Percentiles rank a stretch among this genome's conserved stretches.
phyloP scores from a whole-genome alignment of 2,797 vertebrate species.

The Synanceia verrucosa region DNA sequence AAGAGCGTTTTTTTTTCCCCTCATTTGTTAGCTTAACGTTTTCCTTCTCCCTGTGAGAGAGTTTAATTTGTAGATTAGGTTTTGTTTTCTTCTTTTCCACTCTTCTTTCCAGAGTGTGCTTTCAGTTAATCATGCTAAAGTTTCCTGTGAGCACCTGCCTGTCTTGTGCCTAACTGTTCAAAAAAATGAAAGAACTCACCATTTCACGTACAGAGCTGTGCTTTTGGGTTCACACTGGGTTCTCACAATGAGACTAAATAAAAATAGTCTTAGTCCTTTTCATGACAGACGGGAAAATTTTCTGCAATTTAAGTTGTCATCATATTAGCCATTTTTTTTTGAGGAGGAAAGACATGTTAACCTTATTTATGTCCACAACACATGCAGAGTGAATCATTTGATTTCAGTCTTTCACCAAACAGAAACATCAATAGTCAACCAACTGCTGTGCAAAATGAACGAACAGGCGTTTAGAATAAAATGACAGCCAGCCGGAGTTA shows the following conservation, averaged over 20 bases:
- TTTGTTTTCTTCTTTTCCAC: too few relatives aligned
- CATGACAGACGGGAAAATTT: neutral
- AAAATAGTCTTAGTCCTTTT: neutral
- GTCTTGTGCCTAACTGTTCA: too few relatives aligned
- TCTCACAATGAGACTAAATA: neutral
- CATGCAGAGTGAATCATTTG: constrained; percentile 21
- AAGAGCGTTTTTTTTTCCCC: too few relatives aligned
- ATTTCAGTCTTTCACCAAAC: constrained; percentile 6
- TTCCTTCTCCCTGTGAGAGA: too few relatives aligned
- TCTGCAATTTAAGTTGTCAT: neutral
- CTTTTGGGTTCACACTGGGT: too few relatives aligned
- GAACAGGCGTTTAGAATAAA: constrained; percentile 42
- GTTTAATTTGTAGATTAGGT: too few relatives aligned
- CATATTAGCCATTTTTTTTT: neutral
- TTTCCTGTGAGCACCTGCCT: too few relatives aligned
- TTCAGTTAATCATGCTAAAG: too few relatives aligned
- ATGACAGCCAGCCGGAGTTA: constrained; percentile 25
- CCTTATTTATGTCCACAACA: constrained; percentile 5
- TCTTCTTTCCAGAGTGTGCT: too few relatives aligned
- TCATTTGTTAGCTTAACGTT: too few relatives aligned
- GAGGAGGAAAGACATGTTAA: neutral
- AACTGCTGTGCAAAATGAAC: constrained; percentile 39
- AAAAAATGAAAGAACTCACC: too few relatives aligned
- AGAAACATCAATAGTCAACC: constrained; percentile 9
- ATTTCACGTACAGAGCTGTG: too few relatives aligned